These are phyloP conservation scores for Rhyzopertha dominica DNA, from an alignment of 1,140 invertebrate species.

Conservation along the genomic window DNA sequence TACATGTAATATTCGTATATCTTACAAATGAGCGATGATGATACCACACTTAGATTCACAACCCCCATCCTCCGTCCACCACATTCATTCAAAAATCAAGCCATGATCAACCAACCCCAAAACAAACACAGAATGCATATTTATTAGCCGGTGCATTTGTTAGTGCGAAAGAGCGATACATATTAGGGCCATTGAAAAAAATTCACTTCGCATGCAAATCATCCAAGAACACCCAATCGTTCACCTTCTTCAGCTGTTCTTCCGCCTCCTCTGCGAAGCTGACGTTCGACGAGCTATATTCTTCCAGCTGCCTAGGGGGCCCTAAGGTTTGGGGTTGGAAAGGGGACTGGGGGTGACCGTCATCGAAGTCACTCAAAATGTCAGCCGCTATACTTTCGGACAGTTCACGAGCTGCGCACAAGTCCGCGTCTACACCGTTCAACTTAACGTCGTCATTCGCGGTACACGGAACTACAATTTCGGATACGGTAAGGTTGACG, in stretches of 20 bases:
- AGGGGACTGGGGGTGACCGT: conserved; percentile 14
- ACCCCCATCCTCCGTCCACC: too few species aligned
- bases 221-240: conserved; percentile 29
- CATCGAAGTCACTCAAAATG: conserved; percentile 29
- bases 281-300: background rate
- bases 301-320: conserved; percentile 32
- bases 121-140: too few species aligned
- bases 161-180: conserved; percentile 17
- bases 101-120: too few species aligned
- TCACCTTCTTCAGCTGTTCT: conserved; percentile 37
- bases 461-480: too few species aligned
- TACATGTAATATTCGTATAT: too few species aligned
- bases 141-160: too few species aligned
- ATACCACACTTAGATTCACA: too few species aligned
- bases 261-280: conserved; percentile 8
- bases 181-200: too few species aligned
- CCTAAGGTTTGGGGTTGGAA: conserved; percentile 30
- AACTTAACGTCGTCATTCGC: background rate
- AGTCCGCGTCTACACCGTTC: conserved; percentile 19
- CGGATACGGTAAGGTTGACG: too few species aligned
- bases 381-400: conserved; percentile 34
- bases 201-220: conserved; percentile 26
- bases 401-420: conserved; percentile 21
- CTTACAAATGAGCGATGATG: too few species aligned
- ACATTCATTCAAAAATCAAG: too few species aligned